These are phyloP conservation scores for Chaetophractus vellerosus DNA, from an alignment of 2,797 vertebrate species.

Conservation along the genomic window DNA sequence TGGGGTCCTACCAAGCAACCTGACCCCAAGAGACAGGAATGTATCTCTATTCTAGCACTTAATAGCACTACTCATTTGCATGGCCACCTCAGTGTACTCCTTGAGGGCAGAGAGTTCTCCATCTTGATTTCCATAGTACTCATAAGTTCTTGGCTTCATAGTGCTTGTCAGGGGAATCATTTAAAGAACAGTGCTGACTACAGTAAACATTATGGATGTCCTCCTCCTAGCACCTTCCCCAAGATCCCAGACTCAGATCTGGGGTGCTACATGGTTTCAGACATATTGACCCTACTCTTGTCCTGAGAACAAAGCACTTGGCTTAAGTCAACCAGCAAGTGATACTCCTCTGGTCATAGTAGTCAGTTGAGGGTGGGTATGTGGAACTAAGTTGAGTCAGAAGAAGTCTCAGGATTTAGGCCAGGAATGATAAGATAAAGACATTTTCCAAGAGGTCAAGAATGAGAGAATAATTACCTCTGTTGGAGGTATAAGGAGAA, in stretches of 20 bases:
- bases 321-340: neutral
- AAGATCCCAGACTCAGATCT: neutral
- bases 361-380: neutral
- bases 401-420: constrained; percentile 7
- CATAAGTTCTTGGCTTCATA: neutral
- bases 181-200: neutral
- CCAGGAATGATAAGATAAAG: neutral
- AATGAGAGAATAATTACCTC: neutral
- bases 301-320: neutral
- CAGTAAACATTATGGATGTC: neutral
- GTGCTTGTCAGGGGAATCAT: neutral
- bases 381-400: neutral
- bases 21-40: neutral
- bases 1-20: neutral
- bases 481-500: neutral
- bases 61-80: neutral
- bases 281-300: neutral
- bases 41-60: neutral
- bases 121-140: neutral
- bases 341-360: neutral
- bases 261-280: neutral
- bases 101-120: too few species aligned
- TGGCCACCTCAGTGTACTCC: neutral
- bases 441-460: neutral
- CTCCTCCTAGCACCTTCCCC: neutral